Evolutionary conservation across 2,888 invertebrate species (phyloP).

Genomic region (Conchocele bisecta): DNA sequence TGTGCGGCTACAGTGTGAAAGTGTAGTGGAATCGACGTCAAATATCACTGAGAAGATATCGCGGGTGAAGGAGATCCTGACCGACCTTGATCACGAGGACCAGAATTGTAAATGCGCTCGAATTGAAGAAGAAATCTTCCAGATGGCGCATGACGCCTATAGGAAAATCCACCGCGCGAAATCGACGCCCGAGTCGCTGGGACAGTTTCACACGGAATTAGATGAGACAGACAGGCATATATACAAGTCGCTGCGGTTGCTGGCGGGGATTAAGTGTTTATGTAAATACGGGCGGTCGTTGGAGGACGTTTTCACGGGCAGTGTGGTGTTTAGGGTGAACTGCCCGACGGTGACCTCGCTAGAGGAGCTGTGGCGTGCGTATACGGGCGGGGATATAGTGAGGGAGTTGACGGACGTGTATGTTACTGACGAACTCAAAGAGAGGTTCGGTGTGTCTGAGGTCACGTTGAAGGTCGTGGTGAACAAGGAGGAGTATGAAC

Average conservation of each 20-base stretch:
- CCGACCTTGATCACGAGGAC: conserved; percentile 44
- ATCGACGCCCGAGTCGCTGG: conserved; percentile 41
- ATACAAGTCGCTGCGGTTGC: conserved; percentile 55
- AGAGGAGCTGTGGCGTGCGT: conserved; percentile 58
- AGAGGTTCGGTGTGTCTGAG: conserved; percentile 34
- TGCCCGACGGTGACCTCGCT: conserved; percentile 60
- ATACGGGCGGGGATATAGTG: conserved; percentile 43
- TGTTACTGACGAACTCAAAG: conserved; percentile 38
- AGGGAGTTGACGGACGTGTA: conserved; percentile 46
- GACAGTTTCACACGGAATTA: conserved; percentile 55
- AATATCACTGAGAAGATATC: conserved; percentile 38
- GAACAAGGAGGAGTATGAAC: conserved; percentile 40
- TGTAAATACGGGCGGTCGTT: conserved; percentile 65
- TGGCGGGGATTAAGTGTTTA: conserved; percentile 60
- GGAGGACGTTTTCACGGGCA: conserved; percentile 62
- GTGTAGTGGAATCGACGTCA: too few relatives aligned
- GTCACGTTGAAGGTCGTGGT: conserved; percentile 51
- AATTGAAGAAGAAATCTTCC: conserved; percentile 61
- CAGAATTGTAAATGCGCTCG: conserved; percentile 58
- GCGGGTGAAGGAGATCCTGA: conserved; percentile 48
- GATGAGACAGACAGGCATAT: conserved; percentile 56
- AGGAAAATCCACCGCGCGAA: conserved; percentile 56
- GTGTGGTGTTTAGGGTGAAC: conserved; percentile 60
- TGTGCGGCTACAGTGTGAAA: conserved; percentile 57
- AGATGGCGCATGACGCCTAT: conserved; percentile 66